Base-by-base conservation (phyloP, 2,888 invertebrate species). In the Drosophila mercatorum region DNA sequence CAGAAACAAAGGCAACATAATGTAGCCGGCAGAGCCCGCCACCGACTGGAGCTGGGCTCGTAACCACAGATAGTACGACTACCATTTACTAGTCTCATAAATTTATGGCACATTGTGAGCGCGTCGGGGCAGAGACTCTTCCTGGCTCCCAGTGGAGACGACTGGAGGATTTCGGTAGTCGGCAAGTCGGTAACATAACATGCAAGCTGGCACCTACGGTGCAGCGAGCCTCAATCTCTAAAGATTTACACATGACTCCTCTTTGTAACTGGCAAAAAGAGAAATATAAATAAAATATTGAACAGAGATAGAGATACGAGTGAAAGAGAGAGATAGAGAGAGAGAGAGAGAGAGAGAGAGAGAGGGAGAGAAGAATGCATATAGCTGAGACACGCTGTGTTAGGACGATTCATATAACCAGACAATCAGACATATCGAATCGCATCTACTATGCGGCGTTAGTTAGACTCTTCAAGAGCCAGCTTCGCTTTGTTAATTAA, bases 31-130 rank as follows among this genome's bases (percentile, higher is more conserved):
- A 61, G 68, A 17, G 17, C 22, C 17, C 31, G 2, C 17, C 3
- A 8, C 12, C 4, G 12, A 2, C 34, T 10, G 34, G 3, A 3
- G 3, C 22, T 5, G 36, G 44, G 14, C 51, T 74, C 63, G 71
- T 71, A 67, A 67, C 66, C 72, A 56, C 70, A 67, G 73, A 78
- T 80, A 77, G 58, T 69, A 69, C 57, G 67, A 86, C 83, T 81
- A 78, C 89, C 89, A 83, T 89, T 83, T 83, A 89, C 89, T 89
- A 89, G 89, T 84, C 80, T 84, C 85, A 86, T 86, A 86, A 89
- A 86, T 86, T 86, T 86, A 88, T 86, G 90, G 83, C 83, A 84
- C 90, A 82, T 86, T 86, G 86, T 64, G 60, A 64, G 51, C 14
- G 12, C 26, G 22, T 38, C 64, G 5, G 34, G 67, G 14, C 41